Conservation (phyloP, 2,113 vertebrate species). For the Tyto alba region DNA sequence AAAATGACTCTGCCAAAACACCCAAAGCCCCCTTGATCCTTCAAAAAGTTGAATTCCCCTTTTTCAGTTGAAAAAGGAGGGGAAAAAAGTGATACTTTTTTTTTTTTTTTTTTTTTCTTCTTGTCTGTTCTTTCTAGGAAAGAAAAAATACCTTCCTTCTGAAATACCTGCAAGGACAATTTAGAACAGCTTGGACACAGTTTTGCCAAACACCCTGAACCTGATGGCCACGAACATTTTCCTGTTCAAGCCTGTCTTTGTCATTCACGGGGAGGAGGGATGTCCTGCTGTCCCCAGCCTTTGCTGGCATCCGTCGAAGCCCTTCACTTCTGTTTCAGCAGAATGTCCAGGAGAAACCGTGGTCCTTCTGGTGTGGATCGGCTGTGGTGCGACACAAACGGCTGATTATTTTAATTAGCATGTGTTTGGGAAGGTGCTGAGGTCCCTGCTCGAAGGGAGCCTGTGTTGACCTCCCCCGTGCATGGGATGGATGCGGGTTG, state of each 20-base stretch:
- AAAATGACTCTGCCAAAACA: background rate
- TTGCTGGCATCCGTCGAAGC: too few relatives aligned
- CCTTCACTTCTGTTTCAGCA: too few relatives aligned
- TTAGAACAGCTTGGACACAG: background rate
- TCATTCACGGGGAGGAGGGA: accelerated
- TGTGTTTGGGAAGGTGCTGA: background rate
- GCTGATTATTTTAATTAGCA: accelerated
- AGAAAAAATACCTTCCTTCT: background rate
- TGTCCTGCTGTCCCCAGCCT: background rate
- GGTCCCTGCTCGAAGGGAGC: background rate
- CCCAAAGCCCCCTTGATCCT: background rate
- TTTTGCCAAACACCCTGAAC: background rate
- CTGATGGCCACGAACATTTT: accelerated
- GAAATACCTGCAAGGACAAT: accelerated
- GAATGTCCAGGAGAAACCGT: accelerated
- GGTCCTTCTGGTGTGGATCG: background rate
- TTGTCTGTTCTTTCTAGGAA: background rate
- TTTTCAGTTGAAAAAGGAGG: background rate
- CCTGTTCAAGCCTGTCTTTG: accelerated
- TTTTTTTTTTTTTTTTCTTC: background rate
- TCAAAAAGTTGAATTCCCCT: background rate
- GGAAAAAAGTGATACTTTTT: background rate
- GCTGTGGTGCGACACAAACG: background rate
- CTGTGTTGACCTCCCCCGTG: background rate
- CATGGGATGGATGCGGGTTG: accelerated